Evolutionary conservation across 2,113 vertebrate genomes (phyloP), one percentile per base, ranked within the genome.

Genomic region (Oostethus manadensis): DNA sequence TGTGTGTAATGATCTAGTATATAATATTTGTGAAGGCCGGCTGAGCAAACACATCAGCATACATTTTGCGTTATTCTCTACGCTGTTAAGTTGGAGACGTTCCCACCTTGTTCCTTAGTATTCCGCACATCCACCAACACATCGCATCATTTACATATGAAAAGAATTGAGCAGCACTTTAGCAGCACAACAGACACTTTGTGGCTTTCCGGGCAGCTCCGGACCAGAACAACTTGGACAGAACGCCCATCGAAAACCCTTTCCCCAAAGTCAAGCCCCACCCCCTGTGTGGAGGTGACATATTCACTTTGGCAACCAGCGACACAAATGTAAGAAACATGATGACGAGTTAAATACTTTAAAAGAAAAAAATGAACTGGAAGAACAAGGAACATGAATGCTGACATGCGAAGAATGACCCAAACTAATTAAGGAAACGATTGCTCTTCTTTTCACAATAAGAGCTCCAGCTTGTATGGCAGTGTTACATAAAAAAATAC

Each of bases 91-190:
- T 75, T 81, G 73, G 74, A 73, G 54, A 54, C 63, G 66, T 79
- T 66, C 60, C 58, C 67, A 23, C 54, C 56, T 54, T 69, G 38
- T 70, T 83, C 70, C 71, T 92, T 92, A 84, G 89, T 91, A 92
- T 92, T 88, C 90, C 80, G 62, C 68, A 87, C 89, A 79, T 82
- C 88, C 83, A 55, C 80, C 77, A 80, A 87, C 86, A 74, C 84
- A 90, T 90, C 86, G 88, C 89, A 87, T 71, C 81, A 91, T 92
- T 90, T 89, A 75, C 90, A 92, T 92, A 85, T 92, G 90, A 92
- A 92, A 87, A 64, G 88, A 74, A 72, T 74, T 75, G 76, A 87
- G 87, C 85, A 83, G 86, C 85, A 89, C 88, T 91, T 87, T 61
- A 86, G 79, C 74, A 78, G 80, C 82, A 91, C 89, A 91, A 91